Evolutionary conservation across 2,797 vertebrate species (phyloP).

Genomic region (Pipistrellus nathusii): DNA sequence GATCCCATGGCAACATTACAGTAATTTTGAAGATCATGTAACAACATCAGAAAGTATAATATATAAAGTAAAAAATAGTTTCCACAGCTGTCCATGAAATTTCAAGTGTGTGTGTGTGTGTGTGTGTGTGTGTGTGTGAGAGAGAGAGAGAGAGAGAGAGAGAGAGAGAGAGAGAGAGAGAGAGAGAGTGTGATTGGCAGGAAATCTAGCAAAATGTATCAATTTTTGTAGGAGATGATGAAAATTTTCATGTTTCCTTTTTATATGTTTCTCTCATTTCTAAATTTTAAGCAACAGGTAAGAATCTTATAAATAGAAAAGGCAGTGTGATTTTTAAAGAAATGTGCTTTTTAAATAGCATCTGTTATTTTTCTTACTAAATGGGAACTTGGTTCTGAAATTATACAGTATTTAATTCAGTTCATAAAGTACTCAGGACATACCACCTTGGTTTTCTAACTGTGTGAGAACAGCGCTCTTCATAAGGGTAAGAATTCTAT

Average conservation of each 20-base stretch:
- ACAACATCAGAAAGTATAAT: background rate
- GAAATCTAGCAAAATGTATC: background rate
- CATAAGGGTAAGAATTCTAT: background rate
- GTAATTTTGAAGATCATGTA: background rate
- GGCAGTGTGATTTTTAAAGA: background rate
- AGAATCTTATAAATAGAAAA: slow-evolving; percentile 26
- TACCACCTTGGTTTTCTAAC: background rate
- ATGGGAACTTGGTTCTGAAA: background rate
- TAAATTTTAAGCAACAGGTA: background rate
- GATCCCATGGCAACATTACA: background rate
- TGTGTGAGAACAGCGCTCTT: background rate
- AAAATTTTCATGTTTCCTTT: background rate
- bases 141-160: too few relatives aligned
- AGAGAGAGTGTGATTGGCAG: background rate
- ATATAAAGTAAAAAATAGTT: background rate
- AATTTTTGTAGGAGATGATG: background rate
- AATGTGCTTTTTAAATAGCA: background rate
- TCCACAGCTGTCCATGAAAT: background rate
- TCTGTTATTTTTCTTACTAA: background rate
- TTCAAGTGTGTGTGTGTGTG: background rate
- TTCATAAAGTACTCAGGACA: background rate
- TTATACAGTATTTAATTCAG: background rate
- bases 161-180: too few relatives aligned
- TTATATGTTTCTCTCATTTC: background rate
- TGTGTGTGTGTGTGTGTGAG: background rate